Evolutionary conservation across 1,140 invertebrate genomes (phyloP), one percentile per base, ranked within the genome.

Genomic region (Meloidogyne chitwoodi): DNA sequence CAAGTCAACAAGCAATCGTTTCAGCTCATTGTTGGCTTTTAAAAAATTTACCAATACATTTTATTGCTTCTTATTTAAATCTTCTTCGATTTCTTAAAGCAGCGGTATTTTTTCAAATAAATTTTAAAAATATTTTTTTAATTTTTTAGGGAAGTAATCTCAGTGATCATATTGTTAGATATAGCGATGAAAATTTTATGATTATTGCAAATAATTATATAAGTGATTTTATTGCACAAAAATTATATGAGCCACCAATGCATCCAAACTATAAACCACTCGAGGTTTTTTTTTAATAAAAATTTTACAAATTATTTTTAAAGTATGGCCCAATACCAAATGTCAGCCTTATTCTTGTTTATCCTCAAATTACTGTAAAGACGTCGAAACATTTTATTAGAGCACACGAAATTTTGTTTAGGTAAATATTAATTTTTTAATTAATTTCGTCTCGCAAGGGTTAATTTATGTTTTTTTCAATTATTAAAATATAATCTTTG

Each of bases 21-120:
- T 56, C 16, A 12, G 67, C 75, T 38, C 79, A 80, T 31, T 26
- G 1, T 29, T 80, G 65, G 75, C 16, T 80, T 27, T 34, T 80
- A 44, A 29, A 66, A n/a, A 70, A 73, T 27, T 63, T 80, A 19
- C 48, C 66, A 24, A 26, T 66, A 11, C 19, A 74, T 29, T 70
- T 75, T n/a, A 27, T 80, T 29, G 78, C 75, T 34, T 78, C 79
- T 5, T 80, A 80, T 72, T 67, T 80, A 14, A 80, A 80, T 72
- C 56, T 80, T 22, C 62, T 80, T 19, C 14, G 79, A 56, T 80
- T 80, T 73, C 48, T 80, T 16, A 81, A 82, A 63, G 34, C 66
- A 4, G 75, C 79, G 22, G 79, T 80, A 65, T 16, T 81, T 76
- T 41, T 64, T 44, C 38, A 4, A 67, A 38, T 24, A 3, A n/a